A percentile compares a stretch with the other conserved stretches of the same genome.
phyloP scores from a whole-genome alignment of 2,888 invertebrate genomes.

The Malachius bipustulatus region DNA sequence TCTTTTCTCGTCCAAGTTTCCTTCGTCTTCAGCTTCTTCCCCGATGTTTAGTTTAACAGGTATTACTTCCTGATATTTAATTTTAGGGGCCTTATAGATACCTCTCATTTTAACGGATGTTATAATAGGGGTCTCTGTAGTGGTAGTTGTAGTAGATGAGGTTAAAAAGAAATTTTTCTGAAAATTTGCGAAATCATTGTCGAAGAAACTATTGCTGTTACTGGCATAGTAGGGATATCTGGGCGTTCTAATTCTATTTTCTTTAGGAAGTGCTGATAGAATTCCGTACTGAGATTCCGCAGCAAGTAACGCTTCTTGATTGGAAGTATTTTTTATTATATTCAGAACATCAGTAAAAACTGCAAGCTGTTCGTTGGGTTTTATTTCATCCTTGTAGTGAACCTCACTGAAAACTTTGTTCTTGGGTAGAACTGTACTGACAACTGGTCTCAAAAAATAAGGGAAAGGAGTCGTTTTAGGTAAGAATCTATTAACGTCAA shows the following conservation, averaged over 20 bases:
- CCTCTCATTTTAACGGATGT: too few species aligned
- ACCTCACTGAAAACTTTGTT: slow-evolving; percentile 29
- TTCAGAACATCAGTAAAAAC: slow-evolving; percentile 41
- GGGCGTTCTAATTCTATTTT: too few species aligned
- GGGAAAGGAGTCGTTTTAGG: slow-evolving; percentile 8
- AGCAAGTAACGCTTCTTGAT: slow-evolving; percentile 13
- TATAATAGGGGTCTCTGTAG: too few species aligned
- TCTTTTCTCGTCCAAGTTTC: slow-evolving; percentile 3
- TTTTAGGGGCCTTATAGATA: too few species aligned
- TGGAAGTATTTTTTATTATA: slow-evolving; percentile 35
- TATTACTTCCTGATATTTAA: too few species aligned
- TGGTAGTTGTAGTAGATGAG: slow-evolving; percentile 1
- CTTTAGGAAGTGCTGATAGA: too few species aligned
- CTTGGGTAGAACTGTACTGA: slow-evolving; percentile 23
- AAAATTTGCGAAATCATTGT: too few species aligned
- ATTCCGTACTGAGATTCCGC: slow-evolving; percentile 10
- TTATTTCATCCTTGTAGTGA: slow-evolving; percentile 34
- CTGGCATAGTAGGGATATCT: too few species aligned
- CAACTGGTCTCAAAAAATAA: neutral
- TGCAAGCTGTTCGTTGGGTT: slow-evolving; percentile 35
- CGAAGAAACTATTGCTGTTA: too few species aligned
- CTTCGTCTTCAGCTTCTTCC: too few species aligned
- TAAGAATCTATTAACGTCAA: slow-evolving; percentile 16
- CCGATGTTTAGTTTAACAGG: too few species aligned
- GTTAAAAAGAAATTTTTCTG: slow-evolving; percentile 10